Conservation (phyloP, 2,888 invertebrate species). For the Plusia festucae region DNA sequence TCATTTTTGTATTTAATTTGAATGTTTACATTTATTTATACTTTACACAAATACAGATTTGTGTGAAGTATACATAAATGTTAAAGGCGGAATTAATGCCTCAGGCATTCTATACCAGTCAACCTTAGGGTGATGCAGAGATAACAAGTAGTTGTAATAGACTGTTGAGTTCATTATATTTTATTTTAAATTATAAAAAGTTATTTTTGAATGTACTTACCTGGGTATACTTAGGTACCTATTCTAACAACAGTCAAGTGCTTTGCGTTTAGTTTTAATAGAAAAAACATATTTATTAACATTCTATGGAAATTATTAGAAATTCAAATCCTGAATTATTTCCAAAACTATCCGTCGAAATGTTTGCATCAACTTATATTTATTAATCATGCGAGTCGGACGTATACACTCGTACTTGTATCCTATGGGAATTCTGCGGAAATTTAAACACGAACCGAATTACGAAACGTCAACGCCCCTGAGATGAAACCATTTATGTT, state of each 20-base stretch:
- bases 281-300: not conserved
- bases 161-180: no score
- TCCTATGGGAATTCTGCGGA: conserved; percentile 14
- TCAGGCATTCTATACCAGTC: no score
- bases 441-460: conserved; percentile 21
- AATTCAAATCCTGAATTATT: not conserved
- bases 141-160: no score
- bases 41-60: no score
- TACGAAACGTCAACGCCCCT: conserved; percentile 18
- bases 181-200: no score
- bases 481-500: conserved; percentile 50
- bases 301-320: not conserved
- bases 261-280: no score
- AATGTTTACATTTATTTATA: not conserved
- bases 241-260: no score
- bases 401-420: conserved; percentile 15
- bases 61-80: no score
- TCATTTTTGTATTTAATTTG: not conserved
- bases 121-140: no score
- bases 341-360: not conserved
- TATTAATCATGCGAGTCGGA: not conserved
- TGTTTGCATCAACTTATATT: not conserved
- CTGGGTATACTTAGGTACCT: no score
- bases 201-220: no score
- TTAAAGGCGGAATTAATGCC: no score